Conservation (phyloP, 2,888 invertebrate species). For the Idaea aversata region DNA sequence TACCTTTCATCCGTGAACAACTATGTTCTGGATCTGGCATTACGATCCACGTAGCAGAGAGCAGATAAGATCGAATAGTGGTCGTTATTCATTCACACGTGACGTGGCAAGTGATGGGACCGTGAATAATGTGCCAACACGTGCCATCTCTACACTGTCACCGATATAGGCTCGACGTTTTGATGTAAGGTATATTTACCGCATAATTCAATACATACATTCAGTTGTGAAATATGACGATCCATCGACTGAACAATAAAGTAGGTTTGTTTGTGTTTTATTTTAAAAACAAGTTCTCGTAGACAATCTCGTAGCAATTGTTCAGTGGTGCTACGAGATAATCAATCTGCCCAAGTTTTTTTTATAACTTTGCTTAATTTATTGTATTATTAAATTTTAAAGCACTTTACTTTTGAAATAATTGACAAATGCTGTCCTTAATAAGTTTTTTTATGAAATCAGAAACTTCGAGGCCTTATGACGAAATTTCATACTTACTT, state of each 20-base stretch:
- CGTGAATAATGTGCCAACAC: slow-evolving; percentile 13
- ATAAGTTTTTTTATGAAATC: background rate
- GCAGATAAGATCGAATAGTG: slow-evolving; percentile 1
- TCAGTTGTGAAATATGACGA: background rate
- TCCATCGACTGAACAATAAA: background rate
- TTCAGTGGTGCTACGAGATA: no score
- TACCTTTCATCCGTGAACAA: background rate
- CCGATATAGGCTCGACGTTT: background rate
- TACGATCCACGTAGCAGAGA: background rate
- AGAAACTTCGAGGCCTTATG: no score
- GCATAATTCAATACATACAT: background rate
- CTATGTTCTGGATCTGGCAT: background rate
- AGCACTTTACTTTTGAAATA: no score
- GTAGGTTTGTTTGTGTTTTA: no score
- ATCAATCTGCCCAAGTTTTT: no score
- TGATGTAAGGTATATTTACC: background rate
- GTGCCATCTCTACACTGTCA: background rate
- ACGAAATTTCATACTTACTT: background rate
- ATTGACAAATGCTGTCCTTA: background rate
- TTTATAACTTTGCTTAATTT: no score
- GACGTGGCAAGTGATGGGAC: slow-evolving; percentile 15
- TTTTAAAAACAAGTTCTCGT: no score
- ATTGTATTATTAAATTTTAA: no score
- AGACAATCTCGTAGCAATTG: no score
- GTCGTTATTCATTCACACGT: slow-evolving; percentile 17